phyloP scores from a whole-genome alignment of 2,888 invertebrate species.

The Polymixis lichenea region DNA sequence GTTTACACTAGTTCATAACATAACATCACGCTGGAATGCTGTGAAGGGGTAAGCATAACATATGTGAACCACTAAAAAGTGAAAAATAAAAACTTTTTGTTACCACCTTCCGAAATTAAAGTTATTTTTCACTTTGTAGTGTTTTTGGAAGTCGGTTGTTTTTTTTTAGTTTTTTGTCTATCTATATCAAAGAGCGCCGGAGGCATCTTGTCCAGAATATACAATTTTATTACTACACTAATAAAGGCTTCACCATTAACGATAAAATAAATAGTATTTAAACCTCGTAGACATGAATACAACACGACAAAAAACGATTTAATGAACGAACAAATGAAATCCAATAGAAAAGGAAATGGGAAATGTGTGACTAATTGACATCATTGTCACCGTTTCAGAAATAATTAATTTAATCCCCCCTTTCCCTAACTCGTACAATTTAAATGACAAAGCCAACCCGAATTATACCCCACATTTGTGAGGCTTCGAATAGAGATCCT shows the following conservation, averaged over 20 bases:
- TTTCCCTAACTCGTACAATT: conserved; percentile 31
- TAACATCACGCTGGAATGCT: too few species aligned
- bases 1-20: too few species aligned
- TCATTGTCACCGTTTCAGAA: conserved; percentile 36
- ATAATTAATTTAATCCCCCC: conserved; percentile 51
- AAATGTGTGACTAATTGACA: conserved; percentile 45
- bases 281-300: not conserved
- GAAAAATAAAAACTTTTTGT: too few species aligned
- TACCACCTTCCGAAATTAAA: too few species aligned
- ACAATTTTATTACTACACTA: not conserved
- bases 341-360: conserved; percentile 10
- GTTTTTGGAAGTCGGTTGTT: too few species aligned
- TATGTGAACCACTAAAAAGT: too few species aligned
- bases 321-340: conserved; percentile 33
- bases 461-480: conserved; percentile 31
- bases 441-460: conserved; percentile 33
- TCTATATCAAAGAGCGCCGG: not conserved
- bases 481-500: conserved; percentile 29
- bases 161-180: too few species aligned
- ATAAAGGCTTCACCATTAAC: not conserved
- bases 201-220: not conserved
- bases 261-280: not conserved
- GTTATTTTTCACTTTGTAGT: too few species aligned
- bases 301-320: conserved; percentile 5
- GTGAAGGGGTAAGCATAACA: too few species aligned